A percentile compares a stretch with the other conserved stretches of the same genome.
Evolutionary conservation across 1,140 invertebrate genomes (phyloP).

Genomic region (Arion vulgaris): DNA sequence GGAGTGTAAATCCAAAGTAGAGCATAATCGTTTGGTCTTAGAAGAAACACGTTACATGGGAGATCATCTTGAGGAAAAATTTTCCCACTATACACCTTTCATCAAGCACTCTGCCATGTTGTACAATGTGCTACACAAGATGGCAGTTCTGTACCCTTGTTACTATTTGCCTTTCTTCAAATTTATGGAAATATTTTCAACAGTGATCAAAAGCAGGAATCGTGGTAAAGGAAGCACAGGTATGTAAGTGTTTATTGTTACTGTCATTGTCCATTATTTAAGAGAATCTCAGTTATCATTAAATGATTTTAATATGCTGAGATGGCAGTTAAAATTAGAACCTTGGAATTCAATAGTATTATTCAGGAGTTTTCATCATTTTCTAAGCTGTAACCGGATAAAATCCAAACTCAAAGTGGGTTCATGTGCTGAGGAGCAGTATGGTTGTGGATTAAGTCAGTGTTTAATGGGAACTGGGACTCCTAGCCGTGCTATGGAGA

Average conservation of each 20-base stretch:
- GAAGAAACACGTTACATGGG: conserved; percentile 67
- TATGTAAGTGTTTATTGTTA: conserved; percentile 37
- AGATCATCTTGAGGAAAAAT: conserved; percentile 67
- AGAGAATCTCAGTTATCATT: not conserved
- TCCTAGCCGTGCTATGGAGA: no score
- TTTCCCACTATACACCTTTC: conserved; percentile 66
- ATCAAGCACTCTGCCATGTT: conserved; percentile 65
- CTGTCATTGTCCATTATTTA: not conserved
- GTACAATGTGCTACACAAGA: conserved; percentile 64
- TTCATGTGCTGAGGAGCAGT: no score
- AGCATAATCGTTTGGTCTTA: conserved; percentile 63
- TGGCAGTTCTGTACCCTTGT: conserved; percentile 60
- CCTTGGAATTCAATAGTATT: no score
- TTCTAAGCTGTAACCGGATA: no score
- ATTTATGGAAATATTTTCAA: conserved; percentile 63
- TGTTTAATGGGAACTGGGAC: no score
- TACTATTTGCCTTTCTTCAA: conserved; percentile 69
- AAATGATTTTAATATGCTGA: no score
- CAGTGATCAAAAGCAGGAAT: conserved; percentile 58
- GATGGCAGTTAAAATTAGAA: no score
- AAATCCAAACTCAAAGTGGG: no score
- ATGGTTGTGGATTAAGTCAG: no score
- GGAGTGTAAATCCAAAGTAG: conserved; percentile 64
- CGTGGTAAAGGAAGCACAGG: conserved; percentile 68
- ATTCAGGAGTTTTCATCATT: no score